Percentiles rank a stretch among this genome's conserved stretches.
Evolutionary conservation across 2,113 vertebrate species (phyloP).

Genomic region (Perca flavescens): DNA sequence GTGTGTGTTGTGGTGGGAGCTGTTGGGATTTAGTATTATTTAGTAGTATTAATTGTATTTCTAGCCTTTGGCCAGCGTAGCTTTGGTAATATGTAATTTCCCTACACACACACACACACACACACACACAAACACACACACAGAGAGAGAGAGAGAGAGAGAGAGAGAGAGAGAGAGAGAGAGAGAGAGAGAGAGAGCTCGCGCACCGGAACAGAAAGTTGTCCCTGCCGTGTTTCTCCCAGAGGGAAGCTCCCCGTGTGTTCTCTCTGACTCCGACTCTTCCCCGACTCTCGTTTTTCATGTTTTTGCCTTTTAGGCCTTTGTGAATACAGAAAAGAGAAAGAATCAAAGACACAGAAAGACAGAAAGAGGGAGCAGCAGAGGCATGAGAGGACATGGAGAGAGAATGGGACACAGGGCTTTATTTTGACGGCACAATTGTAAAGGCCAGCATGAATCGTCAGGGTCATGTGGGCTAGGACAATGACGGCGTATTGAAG

Average conservation of each 20-base stretch:
- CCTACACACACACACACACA: background rate
- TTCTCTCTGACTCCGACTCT: conserved; percentile 45
- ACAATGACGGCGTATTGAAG: background rate
- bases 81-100: conserved; percentile 42
- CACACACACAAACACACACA: conserved; percentile 16
- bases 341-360: background rate
- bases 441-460: background rate
- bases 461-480: background rate
- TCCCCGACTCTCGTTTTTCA: conserved; percentile 26
- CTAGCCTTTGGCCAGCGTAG: conserved; percentile 52
- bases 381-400: background rate
- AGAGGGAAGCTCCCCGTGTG: conserved; percentile 34
- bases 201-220: background rate
- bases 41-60: conserved; percentile 58
- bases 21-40: conserved; percentile 44
- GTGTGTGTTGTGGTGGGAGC: background rate
- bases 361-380: background rate
- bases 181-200: background rate
- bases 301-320: conserved; percentile 46
- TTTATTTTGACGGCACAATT: background rate
- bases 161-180: too few relatives aligned
- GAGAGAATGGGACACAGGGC: background rate
- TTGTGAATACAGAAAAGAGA: conserved; percentile 25
- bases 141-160: background rate
- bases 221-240: conserved; percentile 56